Base-by-base conservation (phyloP, 2,888 invertebrate species). In the Acleris laterana region DNA sequence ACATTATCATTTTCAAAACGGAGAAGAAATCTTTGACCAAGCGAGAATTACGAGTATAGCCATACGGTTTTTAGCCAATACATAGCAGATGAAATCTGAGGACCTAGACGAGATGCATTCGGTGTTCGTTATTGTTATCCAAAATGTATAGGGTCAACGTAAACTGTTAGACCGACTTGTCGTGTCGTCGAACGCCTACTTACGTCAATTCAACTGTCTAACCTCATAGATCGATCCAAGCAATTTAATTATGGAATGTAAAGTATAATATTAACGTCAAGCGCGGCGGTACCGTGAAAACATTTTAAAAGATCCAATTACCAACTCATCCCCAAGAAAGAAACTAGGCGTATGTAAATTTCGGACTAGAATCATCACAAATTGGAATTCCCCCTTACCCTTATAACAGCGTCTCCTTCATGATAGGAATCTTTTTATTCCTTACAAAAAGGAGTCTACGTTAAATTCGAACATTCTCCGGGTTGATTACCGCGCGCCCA, bases 391-490 rank as follows among this genome's bases (percentile, higher is more conserved):
- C 83, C 83, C 81, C 78, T 76, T 81, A 83, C 83, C 82, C 82
- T 85, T 82, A 83, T 83, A 89, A 84, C 81, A 80, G 82, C 83
- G 84, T 84, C 86, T 83, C 84, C 84, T 84, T 80, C 77, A 77
- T 83, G 92, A 92, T 91, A 90, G 87, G 79, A 82, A 91, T 90
- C 89, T 88, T 88, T 87, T 89, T 88, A 88, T 89, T 84, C 86
- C 80, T 82, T 81, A 83, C 84, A 84, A 87, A 88, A 89, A 82
- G 85, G 85, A 86, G 85, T 84, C 84, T 84, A 81, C 84, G 84
- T 86, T 77, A 84, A 84, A 87, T 86, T 86, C 85, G 87, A 86
- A 87, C 85, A 83, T 84, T 87, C 81, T 79, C 83, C 72, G 79
- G 81, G 84, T 84, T 92, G 90, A 92, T 92, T 91, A 87, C 89